Base-by-base conservation (phyloP, 2,113 vertebrate species). In the Mesembrinibis cayennensis region DNA sequence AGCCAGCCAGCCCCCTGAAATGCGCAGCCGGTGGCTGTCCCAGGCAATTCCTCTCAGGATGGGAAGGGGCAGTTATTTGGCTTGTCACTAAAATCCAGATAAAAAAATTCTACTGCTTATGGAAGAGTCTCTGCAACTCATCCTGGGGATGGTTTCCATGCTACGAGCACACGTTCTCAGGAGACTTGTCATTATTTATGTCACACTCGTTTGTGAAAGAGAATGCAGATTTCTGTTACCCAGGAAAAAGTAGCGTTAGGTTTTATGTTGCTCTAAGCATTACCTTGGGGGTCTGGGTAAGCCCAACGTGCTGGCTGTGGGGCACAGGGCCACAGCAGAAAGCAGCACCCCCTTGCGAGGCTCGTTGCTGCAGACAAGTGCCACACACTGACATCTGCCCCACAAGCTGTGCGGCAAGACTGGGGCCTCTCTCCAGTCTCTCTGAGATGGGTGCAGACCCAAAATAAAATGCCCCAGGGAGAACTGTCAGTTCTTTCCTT, bases 161-260 rank as follows among this genome's bases (percentile, higher is more conserved):
- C 70, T 69, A 84, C 44, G 11, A 84, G 58, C n/a, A 66, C 52
- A 47, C 0, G 1, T 67, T 90, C 72, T 95, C 50, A 58, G 59
- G 50, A 90, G n/a, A 80, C 22, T 23, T 61, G 55, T 72, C 11
- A 25, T 95, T 95, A 93, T 94, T 93, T 86, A 56, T 58, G 62
- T 76, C n/a, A 70, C 66, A 71, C 36, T 47, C 73, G 50, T 34
- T 62, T 83, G 56, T 67, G 66, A 82, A 74, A 80, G 82, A 50
- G 30, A 91, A 50, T 69, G 55, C 73, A 93, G 83, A 44, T 15
- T 85, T 81, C 79, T 81, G 23, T 69, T 86, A 79, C 13, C 21
- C 42, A 87, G 40, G 7, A 70, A 88, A 49, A 82, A 71, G 49
- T 3, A 78, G 13, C 13, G 22, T 55, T n/a, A 62, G 53, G n/a